Evolutionary conservation across 2,113 vertebrate species (phyloP).

Genomic region (Engraulis encrasicolus): DNA sequence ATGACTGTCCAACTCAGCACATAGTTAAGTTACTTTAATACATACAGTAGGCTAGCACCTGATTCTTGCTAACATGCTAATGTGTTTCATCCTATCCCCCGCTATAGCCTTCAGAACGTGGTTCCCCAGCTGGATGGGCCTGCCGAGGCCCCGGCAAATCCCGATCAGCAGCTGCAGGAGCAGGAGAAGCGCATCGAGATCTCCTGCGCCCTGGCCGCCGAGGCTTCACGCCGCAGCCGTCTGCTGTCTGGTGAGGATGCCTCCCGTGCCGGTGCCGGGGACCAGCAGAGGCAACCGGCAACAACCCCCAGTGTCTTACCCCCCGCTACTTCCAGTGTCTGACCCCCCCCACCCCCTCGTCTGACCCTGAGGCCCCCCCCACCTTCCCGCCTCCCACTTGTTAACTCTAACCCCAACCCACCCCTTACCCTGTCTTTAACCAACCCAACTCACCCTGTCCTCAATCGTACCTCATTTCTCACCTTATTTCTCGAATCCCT

Average conservation of each 20-base stretch:
- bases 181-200: constrained; percentile 97
- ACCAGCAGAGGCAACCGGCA: constrained; percentile 34
- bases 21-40: no score
- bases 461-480: constrained; percentile 36
- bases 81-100: background rate
- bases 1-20: no score
- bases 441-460: constrained; percentile 17
- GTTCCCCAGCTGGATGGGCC: constrained; percentile 87
- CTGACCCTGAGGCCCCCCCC: background rate
- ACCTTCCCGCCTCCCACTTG: background rate
- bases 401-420: no score
- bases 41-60: no score
- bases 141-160: constrained; percentile 76
- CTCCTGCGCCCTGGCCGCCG: constrained; percentile 91
- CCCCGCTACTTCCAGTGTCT: constrained; percentile 21
- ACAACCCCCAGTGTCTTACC: constrained; percentile 43
- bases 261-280: constrained; percentile 13
- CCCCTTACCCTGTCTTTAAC: no score
- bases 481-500: constrained; percentile 37
- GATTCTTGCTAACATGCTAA: background rate
- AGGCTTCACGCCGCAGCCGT: constrained; percentile 92
- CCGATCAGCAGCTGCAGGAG: constrained; percentile 90
- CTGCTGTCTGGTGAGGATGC: constrained; percentile 90
- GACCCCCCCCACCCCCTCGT: constrained; percentile 33
- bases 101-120: constrained; percentile 93